These are phyloP conservation scores for Sandelia bainsii DNA, from an alignment of 2,797 vertebrate genomes.

Conservation along the genomic window DNA sequence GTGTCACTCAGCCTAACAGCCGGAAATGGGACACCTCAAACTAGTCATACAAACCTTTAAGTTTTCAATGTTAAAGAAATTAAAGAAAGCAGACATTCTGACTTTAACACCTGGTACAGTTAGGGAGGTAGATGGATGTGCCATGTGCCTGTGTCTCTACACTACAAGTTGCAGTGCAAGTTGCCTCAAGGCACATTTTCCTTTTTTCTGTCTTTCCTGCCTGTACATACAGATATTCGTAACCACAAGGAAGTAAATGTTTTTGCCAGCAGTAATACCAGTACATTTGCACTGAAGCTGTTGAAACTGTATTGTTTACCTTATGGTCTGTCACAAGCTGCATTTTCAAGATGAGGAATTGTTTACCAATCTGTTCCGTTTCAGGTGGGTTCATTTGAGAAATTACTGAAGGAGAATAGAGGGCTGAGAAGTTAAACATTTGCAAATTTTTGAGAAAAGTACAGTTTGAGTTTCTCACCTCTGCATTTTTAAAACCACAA, in stretches of 20 bases:
- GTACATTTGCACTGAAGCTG: conserved; percentile 2
- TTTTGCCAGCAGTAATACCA: not conserved
- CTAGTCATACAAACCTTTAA: not conserved
- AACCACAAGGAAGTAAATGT: not conserved
- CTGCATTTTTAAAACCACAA: not conserved
- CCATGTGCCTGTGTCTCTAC: not conserved
- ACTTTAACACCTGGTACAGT: not conserved
- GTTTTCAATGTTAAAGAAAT: not conserved
- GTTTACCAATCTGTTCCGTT: not conserved
- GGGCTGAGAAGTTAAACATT: not conserved
- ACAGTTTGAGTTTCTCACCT: not conserved
- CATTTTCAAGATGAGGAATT: conserved; percentile 8
- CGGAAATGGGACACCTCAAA: not conserved
- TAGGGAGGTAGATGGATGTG: conserved; percentile 3
- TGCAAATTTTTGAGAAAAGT: not conserved
- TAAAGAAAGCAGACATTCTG: not conserved
- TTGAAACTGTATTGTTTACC: conserved; percentile 29
- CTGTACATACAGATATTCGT: not conserved
- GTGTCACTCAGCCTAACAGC: not conserved
- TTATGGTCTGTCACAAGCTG: conserved; percentile 25
- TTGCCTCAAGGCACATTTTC: conserved; percentile 3
- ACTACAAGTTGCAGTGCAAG: conserved; percentile 8
- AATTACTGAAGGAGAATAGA: not conserved
- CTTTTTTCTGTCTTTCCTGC: not conserved
- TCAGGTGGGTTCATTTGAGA: not conserved